Evolutionary conservation across 1,140 invertebrate genomes (phyloP).

Genomic region (Aphaenogaster ashmeadi): DNA sequence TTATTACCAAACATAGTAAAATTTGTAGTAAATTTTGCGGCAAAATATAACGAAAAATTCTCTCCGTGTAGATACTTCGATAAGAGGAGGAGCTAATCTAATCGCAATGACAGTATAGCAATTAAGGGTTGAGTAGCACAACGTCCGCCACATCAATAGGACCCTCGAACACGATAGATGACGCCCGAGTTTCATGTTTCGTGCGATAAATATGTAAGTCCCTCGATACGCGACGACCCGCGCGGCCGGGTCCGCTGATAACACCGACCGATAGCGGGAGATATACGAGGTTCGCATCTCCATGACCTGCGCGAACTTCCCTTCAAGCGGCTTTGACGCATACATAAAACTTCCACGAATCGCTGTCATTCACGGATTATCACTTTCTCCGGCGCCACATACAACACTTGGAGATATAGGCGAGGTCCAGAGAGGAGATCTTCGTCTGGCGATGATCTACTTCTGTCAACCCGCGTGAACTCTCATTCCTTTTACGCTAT

Average conservation of each 20-base stretch:
- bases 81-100: conserved; percentile 54
- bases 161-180: neutral
- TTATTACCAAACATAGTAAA: no score
- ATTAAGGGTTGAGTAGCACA: conserved; percentile 20
- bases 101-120: conserved; percentile 11
- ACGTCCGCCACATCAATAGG: neutral
- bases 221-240: conserved; percentile 52
- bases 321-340: neutral
- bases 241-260: conserved; percentile 28
- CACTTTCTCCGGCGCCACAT: conserved; percentile 4
- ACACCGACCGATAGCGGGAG: conserved; percentile 38
- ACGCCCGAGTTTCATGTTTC: conserved; percentile 10
- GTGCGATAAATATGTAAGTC: conserved; percentile 45
- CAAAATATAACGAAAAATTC: no score
- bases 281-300: conserved; percentile 11
- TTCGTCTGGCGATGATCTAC: conserved; percentile 10
- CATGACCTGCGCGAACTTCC: conserved; percentile 55
- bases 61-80: neutral
- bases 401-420: conserved; percentile 2
- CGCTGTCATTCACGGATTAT: conserved; percentile 52
- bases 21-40: no score
- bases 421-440: neutral
- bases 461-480: conserved; percentile 21
- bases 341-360: neutral
- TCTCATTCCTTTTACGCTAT: neutral